Conservation (phyloP, 2,888 invertebrate genomes). For the Sarcophaga rosellei region DNA sequence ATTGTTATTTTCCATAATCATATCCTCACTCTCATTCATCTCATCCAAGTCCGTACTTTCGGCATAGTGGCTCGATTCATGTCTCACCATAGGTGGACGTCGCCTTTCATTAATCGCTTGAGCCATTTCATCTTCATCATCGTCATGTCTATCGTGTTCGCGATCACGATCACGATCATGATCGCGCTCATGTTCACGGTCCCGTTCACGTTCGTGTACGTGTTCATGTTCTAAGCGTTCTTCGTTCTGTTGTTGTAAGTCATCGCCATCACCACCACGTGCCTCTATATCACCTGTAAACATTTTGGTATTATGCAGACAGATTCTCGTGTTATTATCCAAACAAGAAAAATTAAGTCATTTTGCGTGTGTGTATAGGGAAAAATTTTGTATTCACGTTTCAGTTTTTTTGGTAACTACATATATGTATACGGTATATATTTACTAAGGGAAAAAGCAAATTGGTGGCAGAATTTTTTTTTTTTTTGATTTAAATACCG, state of each 20-base stretch:
- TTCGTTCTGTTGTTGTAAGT: conserved; percentile 1
- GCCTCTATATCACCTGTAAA: conserved; percentile 78
- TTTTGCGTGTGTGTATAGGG: conserved; percentile 53
- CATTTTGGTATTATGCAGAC: conserved; percentile 78
- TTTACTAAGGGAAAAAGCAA: conserved; percentile 66
- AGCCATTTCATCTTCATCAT: conserved; percentile 70
- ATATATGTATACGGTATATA: conserved; percentile 34
- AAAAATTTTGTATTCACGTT: conserved; percentile 54
- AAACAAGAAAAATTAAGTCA: conserved; percentile 64
- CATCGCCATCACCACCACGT: conserved; percentile 57
- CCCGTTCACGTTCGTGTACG: conserved; percentile 64
- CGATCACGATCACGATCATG: background rate
- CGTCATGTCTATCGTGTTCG: conserved; percentile 30
- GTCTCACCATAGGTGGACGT: conserved; percentile 70
- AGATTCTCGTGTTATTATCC: conserved; percentile 71
- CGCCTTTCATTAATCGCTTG: conserved; percentile 58
- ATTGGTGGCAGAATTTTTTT: conserved; percentile 52
- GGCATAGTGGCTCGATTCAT: conserved; percentile 72
- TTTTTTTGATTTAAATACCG: conserved; percentile 11
- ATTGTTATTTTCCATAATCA: conserved; percentile 70
- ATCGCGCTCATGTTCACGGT: background rate
- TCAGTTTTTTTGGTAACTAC: conserved; percentile 33
- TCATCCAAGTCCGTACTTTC: conserved; percentile 57
- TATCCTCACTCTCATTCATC: conserved; percentile 57
- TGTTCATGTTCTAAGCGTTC: conserved; percentile 63